Evolutionary conservation across 2,888 invertebrate species (phyloP).

Genomic region (Ormyrus pomaceus): DNA sequence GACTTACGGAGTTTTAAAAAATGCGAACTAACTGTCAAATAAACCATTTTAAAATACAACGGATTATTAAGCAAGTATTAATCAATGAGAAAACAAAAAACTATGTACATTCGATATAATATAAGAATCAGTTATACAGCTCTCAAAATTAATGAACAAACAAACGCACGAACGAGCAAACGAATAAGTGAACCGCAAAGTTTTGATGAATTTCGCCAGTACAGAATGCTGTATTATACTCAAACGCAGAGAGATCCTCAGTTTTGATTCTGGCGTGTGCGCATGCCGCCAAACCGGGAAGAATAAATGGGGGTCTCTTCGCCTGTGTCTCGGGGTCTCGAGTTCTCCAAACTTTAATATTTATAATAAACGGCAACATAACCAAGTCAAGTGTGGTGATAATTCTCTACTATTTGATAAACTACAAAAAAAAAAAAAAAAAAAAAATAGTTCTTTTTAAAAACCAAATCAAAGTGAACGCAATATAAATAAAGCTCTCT

Average conservation of each 20-base stretch:
- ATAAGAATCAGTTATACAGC: conserved; percentile 21
- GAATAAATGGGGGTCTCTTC: conserved; percentile 48
- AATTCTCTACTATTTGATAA: conserved; percentile 69
- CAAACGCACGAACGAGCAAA: conserved; percentile 23
- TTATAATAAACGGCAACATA: conserved; percentile 64
- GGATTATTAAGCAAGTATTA: not conserved
- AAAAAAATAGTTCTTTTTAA: conserved; percentile 40
- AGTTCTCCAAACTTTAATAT: conserved; percentile 70
- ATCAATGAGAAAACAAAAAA: not conserved
- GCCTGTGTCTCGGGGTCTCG: conserved; percentile 73
- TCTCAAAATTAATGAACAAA: conserved; percentile 29
- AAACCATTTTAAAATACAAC: not conserved
- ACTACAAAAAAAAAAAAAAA: conserved; percentile 72
- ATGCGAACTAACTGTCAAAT: too few species aligned
- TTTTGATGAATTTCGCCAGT: conserved; percentile 44
- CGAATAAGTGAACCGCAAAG: conserved; percentile 50
- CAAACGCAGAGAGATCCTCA: conserved; percentile 67
- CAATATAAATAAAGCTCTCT: conserved; percentile 79
- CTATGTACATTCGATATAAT: not conserved
- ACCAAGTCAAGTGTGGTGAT: conserved; percentile 72
- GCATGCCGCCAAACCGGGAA: conserved; percentile 62
- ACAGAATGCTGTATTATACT: conserved; percentile 66
- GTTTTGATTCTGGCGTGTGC: conserved; percentile 71
- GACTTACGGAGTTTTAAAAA: too few species aligned
- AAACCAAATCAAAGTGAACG: conserved; percentile 67